Percentiles rank a stretch among this genome's conserved stretches.
Evolutionary conservation across 1,140 invertebrate genomes (phyloP).

Genomic region (Yoshiicerus persimilis): DNA sequence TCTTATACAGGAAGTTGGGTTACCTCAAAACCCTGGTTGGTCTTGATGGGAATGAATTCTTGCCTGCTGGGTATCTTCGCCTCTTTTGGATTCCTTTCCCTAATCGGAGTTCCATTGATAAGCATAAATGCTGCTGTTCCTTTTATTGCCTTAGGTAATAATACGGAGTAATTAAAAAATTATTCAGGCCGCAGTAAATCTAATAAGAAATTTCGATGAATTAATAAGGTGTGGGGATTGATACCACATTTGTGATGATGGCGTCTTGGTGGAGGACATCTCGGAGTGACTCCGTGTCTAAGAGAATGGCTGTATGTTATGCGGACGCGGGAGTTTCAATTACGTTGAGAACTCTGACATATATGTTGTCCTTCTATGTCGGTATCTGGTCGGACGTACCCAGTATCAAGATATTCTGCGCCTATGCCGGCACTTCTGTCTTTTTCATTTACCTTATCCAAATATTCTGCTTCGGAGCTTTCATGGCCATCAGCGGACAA

Average conservation of each 20-base stretch:
- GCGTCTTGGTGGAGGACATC: too few relatives aligned
- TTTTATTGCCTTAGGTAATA: not conserved
- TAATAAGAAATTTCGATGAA: too few relatives aligned
- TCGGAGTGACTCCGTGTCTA: too few relatives aligned
- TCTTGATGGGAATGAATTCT: not conserved
- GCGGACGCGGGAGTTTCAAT: not conserved
- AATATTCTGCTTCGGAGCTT: too few relatives aligned
- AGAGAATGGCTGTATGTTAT: constrained; percentile 81
- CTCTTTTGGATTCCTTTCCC: not conserved
- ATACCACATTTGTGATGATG: too few relatives aligned
- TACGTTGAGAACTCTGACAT: not conserved
- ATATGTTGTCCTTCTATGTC: not conserved
- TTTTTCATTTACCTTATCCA: too few relatives aligned
- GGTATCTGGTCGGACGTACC: constrained; percentile 51
- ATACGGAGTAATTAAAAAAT: too few relatives aligned
- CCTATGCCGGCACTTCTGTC: too few relatives aligned
- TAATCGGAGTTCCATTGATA: not conserved
- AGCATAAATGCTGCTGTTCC: not conserved
- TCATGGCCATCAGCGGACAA: constrained; percentile 64
- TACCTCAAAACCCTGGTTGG: not conserved
- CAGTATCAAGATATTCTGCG: too few relatives aligned
- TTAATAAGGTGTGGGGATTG: too few relatives aligned
- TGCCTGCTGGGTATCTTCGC: not conserved
- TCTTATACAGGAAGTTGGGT: not conserved
- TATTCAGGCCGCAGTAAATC: too few relatives aligned